Conservation (phyloP, 2,888 invertebrate species). For the Athalia circularis region DNA sequence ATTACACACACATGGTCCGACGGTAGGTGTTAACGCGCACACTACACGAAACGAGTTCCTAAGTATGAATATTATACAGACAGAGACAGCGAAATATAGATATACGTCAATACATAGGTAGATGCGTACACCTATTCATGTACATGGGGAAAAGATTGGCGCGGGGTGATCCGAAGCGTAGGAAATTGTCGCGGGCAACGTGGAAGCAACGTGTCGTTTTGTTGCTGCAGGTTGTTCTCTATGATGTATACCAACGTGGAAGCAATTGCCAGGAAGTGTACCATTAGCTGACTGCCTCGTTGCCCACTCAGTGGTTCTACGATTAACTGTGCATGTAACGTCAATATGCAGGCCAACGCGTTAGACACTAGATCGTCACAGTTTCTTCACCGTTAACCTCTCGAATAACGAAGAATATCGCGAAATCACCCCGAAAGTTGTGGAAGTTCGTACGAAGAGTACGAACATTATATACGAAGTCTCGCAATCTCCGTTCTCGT, state of each 20-base stretch:
- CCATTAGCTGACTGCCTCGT: constrained; percentile 34
- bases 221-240: too few species aligned
- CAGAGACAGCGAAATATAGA: too few species aligned
- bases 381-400: too few species aligned
- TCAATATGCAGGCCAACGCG: constrained; percentile 7
- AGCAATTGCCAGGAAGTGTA: constrained; percentile 45
- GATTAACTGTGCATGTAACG: constrained; percentile 40
- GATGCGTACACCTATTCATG: neutral
- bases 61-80: neutral
- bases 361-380: neutral
- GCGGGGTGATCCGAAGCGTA: neutral
- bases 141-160: neutral
- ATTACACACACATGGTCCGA: neutral
- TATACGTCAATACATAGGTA: too few species aligned
- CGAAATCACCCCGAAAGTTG: too few species aligned
- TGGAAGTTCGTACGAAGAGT: too few species aligned
- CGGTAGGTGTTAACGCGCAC: too few species aligned
- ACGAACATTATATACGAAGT: too few species aligned
- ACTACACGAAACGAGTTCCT: too few species aligned
- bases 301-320: constrained; percentile 27
- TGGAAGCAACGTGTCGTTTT: constrained; percentile 38
- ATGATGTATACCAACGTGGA: constrained; percentile 36
- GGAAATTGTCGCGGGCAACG: constrained; percentile 40
- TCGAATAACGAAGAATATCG: too few species aligned
- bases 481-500: too few species aligned